Base-by-base conservation (phyloP, 2,888 invertebrate genomes). In the Melinopterus prodromus region DNA sequence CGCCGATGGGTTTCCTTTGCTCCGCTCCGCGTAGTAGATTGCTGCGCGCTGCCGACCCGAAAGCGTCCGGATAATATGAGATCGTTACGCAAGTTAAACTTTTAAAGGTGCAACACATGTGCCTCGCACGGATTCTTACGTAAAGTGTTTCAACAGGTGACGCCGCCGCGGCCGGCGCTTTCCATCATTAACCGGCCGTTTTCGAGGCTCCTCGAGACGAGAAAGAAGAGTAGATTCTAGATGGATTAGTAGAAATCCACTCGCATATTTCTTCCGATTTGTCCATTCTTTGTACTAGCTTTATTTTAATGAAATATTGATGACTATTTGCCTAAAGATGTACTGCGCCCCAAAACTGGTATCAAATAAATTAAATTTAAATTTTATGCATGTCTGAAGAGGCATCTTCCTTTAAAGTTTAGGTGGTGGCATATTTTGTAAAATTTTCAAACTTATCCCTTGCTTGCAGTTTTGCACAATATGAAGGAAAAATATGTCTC, bases 71-170 rank as follows among this genome's bases (percentile, higher is more conserved):
- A 53, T 53, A 53, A 53, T 6, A 53, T 53, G 53, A 9, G 53
- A 53, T 53, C 53, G 53, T 53, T 53, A 53, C 53, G 53, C 53
- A 53, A 53, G 53, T 53, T 53, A 53, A 53, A 53, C 53, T 53
- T 53, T 53, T 53, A 53, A 53, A 53, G 53, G 53, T 53, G 53
- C 53, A 53, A 53, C 53, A 53, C 53, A 53, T 53, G 53, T 53
- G 53, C 53, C 53, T 53, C 53, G 53, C 53, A 53, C 53, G 53
- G 53, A 1, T 53, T 53, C 53, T 53, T 53, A 53, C 53, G 53
- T 53, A 53, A 53, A 53, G 53, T 53, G 53, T 53, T 53, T 53
- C 53, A 53, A 53, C 53, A 53, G 53, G 53, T 53, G 53, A 53
- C 53, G 53, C 53, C 53, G 53, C 53, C 53, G 53, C 12, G 1